Conservation (phyloP, 2,888 invertebrate genomes). For the Standfussiana lucernea region DNA sequence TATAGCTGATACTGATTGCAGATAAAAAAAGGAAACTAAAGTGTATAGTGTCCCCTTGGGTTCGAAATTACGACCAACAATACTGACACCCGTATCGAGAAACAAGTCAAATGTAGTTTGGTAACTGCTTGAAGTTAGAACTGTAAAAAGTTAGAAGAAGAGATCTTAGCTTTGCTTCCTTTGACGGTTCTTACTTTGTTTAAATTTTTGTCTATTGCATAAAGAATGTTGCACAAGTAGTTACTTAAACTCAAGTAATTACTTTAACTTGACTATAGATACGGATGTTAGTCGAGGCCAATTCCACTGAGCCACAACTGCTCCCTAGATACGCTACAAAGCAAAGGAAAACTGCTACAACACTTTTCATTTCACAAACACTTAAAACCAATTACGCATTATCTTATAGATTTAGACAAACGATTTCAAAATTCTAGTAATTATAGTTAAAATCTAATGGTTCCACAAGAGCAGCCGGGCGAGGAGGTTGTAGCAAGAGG, state of each 20-base stretch:
- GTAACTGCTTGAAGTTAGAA: too few species aligned
- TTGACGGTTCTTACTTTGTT: too few species aligned
- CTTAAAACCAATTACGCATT: conserved; percentile 26
- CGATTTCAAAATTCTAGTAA: conserved; percentile 52
- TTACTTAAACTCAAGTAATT: too few species aligned
- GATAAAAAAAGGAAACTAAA: background rate
- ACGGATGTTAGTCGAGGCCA: background rate
- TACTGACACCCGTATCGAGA: too few species aligned
- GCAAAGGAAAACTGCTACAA: background rate
- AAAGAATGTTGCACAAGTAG: too few species aligned
- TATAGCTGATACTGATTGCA: too few species aligned
- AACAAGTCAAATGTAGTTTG: too few species aligned
- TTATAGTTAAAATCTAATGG: conserved; percentile 55
- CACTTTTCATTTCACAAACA: conserved; percentile 30
- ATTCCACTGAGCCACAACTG: background rate
- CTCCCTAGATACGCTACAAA: background rate
- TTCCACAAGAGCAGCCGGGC: conserved; percentile 67
- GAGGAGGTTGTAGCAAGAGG: conserved; percentile 59
- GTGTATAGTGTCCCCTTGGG: background rate
- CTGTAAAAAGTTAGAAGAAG: too few species aligned
- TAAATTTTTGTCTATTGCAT: too few species aligned
- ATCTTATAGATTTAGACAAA: conserved; percentile 35
- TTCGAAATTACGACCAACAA: background rate
- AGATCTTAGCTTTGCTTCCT: too few species aligned
- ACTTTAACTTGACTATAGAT: too few species aligned